Base-by-base conservation (phyloP, 2,797 vertebrate species). In the Acropternis orthonyx region DNA sequence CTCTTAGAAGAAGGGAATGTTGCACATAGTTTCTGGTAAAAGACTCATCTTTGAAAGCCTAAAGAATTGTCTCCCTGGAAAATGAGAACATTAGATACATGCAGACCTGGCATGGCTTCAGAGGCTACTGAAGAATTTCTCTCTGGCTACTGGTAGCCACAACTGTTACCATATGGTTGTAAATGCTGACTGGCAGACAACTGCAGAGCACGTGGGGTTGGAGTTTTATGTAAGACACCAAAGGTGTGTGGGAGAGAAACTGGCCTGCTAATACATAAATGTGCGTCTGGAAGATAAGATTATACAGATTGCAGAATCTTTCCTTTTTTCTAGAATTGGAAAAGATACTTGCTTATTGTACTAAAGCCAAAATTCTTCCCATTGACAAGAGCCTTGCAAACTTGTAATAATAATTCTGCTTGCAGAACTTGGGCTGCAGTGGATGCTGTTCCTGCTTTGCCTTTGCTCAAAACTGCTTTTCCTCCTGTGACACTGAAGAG, bases 71-170 rank as follows among this genome's bases (percentile, higher is more conserved):
- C 82, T 82, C 77, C 63, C 67, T 87, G 89, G 37, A 87, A 96
- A 94, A 94, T 34, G 43, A 82, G 85, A 86, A 48, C 36, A 56
- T 88, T 52, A 81, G 85, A 85, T 92, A 55, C 62, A 74, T 23
- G 72, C 85, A 77, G 93, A 92, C 82, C 85, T 95, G 94, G 88
- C 80, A 74, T 14, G 56, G 88, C 91, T 96, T 97, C 95, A 95
- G 85, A 96, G 89, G 83, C 93, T 87, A 88, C 89, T 95, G 93
- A 46, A 80, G 79, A 85, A 91, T 97, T 93, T 75, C 49, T 85
- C 63, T 54, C 72, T 89, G 93, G 89, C 95, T 94, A 94, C 90
- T 93, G 88, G 71, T 92, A 90, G 93, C 95, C 95, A 85, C 94
- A 95, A 77, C 77, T 88, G 68, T 91, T 95, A 67, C 88, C 81